phyloP scores from a whole-genome alignment of 1,140 invertebrate species.

The Camponotus vicinus region DNA sequence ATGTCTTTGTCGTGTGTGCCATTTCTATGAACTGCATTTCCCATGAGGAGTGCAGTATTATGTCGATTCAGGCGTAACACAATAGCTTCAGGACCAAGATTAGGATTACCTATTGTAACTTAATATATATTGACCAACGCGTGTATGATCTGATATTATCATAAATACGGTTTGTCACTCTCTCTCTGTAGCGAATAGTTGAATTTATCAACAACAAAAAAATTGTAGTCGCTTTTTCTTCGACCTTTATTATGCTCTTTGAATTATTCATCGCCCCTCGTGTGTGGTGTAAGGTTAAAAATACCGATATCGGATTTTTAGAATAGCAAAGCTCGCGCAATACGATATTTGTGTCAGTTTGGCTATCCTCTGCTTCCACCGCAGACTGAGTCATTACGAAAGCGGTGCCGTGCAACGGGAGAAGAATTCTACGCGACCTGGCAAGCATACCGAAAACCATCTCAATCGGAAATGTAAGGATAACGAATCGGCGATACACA shows the following conservation, averaged over 20 bases:
- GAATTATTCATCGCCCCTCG: not conserved
- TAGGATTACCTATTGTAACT: not conserved
- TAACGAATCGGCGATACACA: conserved; percentile 65
- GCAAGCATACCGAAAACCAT: conserved; percentile 51
- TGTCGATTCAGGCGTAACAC: not conserved
- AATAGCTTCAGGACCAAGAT: not conserved
- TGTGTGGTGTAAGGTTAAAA: not conserved
- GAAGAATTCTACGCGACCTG: conserved; percentile 28
- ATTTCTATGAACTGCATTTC: not conserved
- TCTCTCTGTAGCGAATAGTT: not conserved
- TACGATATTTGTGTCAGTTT: conserved; percentile 29
- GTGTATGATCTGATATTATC: not conserved
- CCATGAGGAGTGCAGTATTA: not conserved
- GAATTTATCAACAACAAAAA: not conserved
- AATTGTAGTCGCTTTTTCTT: not conserved
- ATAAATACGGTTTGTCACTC: not conserved
- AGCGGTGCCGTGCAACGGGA: not conserved
- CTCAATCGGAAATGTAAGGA: conserved; percentile 51
- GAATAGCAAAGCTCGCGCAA: conserved; percentile 2
- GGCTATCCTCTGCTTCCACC: not conserved
- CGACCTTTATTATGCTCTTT: not conserved
- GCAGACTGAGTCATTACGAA: conserved; percentile 23
- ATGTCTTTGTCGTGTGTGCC: not conserved
- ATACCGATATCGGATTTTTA: not conserved
- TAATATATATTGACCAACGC: not conserved